Evolutionary conservation across 2,888 invertebrate genomes (phyloP).

Genomic region (Rapana venosa): DNA sequence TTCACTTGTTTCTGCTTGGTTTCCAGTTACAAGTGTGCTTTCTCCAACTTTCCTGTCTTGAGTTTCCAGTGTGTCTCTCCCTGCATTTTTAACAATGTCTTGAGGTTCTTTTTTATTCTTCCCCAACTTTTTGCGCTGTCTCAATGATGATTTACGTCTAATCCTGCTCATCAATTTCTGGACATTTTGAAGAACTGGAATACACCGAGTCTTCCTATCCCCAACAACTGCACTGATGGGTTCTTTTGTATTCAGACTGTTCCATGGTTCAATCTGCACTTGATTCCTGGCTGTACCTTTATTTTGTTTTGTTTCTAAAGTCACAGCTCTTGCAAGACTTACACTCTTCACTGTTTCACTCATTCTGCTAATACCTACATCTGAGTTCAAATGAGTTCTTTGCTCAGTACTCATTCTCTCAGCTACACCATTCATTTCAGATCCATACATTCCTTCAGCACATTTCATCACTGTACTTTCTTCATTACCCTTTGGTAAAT

Average conservation of each 20-base stretch:
- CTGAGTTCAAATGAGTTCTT: not conserved
- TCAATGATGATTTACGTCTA: not conserved
- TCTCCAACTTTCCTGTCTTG: not conserved
- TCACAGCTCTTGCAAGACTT: not conserved
- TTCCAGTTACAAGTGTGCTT: not conserved
- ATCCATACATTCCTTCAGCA: too few species aligned
- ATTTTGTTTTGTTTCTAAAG: not conserved
- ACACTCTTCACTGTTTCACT: not conserved
- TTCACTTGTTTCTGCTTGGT: not conserved
- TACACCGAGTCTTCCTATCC: not conserved
- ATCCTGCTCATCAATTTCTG: not conserved
- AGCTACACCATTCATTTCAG: too few species aligned
- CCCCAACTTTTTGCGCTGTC: not conserved
- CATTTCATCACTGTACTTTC: too few species aligned
- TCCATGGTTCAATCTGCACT: not conserved
- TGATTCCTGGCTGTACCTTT: not conserved
- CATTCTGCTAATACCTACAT: not conserved
- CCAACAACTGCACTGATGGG: not conserved
- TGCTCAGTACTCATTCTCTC: too few species aligned
- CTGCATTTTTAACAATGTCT: not conserved
- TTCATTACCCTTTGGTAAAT: too few species aligned
- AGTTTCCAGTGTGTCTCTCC: not conserved
- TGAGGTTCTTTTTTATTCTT: not conserved
- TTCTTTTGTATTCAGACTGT: not conserved
- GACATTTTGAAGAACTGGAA: not conserved